Base-by-base conservation (phyloP, 1,140 invertebrate genomes). In the Apocrypta bakeri region DNA sequence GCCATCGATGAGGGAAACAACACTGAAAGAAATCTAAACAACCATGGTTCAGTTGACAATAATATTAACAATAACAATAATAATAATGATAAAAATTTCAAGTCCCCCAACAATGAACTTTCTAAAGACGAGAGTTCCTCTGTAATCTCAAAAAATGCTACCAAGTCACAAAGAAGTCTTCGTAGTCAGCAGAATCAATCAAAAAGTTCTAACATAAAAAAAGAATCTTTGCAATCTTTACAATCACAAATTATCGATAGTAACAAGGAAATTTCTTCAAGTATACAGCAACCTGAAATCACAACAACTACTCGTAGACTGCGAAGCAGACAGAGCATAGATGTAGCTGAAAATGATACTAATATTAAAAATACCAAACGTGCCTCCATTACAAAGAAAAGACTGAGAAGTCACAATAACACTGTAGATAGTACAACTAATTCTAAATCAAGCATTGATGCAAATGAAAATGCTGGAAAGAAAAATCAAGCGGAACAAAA, bases 21-120 rank as follows among this genome's bases (percentile, higher is more conserved):
- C 4, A 40, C 40, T 71, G 42, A 33, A 40, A 37, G 3, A 14
- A 71, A 42, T 72, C 40, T 72, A 76, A 76, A 42, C 21, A 84
- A 85, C 83, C 69, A 79, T 48, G 84, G 40, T 78, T 73, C 78
- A 78, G 83, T 73, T 76, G 27, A 69, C 29, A 84, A 61, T 75
- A 86, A 78, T 27, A 73, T 75, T 14, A 87, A 89, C 69, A 89
- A 89, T 79, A 88, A 85, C 33, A 85, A 85, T 79, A 87, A 86
- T 27, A 87, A 91, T 66, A 92, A 80, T 25, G 87, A 91, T 69
- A 92, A 91, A 83, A 89, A 91, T 86, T 82, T 89, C 31, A 90
- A 92, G 79, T 68, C 86, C 56, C 81, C 84, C 0, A 84, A 88
- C 63, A 86, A 87, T n/a, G 81, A 86, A 82, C 85, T 73, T 71